A percentile compares a stretch with the other conserved stretches of the same genome.
These are phyloP conservation scores for Sinocyclocheilus maitianheensis DNA, from an alignment of 2,113 vertebrate species.

Conservation along the genomic window DNA sequence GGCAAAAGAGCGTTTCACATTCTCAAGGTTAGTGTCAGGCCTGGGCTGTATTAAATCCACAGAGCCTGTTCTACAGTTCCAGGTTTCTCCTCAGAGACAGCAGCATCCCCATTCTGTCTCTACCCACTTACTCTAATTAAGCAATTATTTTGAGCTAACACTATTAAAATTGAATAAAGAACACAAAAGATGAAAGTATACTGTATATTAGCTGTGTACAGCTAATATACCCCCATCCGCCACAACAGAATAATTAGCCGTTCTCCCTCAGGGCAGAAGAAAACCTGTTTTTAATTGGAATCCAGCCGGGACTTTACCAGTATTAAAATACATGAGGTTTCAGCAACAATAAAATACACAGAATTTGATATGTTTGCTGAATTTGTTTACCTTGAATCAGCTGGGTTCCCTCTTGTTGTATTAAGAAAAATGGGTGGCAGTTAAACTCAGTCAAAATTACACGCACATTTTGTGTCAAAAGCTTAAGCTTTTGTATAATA, in stretches of 20 bases:
- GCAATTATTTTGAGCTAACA: conserved; percentile 61
- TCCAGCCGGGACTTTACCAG: conserved; percentile 76
- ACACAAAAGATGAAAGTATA: conserved; percentile 54
- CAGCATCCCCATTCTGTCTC: conserved; percentile 27
- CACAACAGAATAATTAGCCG: conserved; percentile 79
- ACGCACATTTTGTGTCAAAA: conserved; percentile 61
- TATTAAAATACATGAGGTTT: conserved; percentile 78
- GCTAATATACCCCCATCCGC: conserved; percentile 56
- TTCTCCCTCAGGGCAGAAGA: conserved; percentile 72
- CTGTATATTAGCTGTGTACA: conserved; percentile 60
- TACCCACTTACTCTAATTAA: conserved; percentile 54
- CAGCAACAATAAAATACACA: conserved; percentile 63
- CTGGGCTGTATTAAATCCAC: conserved; percentile 18
- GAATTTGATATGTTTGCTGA: conserved; percentile 61
- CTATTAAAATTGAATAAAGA: conserved; percentile 67
- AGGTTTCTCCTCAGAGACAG: conserved; percentile 33
- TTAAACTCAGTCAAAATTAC: conserved; percentile 71
- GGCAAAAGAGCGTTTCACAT: conserved; percentile 63
- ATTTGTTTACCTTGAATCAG: conserved; percentile 72
- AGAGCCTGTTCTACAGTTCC: conserved; percentile 35
- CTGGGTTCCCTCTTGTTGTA: conserved; percentile 66
- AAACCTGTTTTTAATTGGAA: conserved; percentile 80
- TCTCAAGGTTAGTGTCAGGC: conserved; percentile 67
- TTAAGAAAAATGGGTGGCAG: conserved; percentile 58
- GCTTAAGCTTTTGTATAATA: conserved; percentile 74